Percentiles rank a stretch among this genome's conserved stretches.
Conservation (phyloP, 2,888 invertebrate genomes). For the Tolmerus cingulatus region DNA sequence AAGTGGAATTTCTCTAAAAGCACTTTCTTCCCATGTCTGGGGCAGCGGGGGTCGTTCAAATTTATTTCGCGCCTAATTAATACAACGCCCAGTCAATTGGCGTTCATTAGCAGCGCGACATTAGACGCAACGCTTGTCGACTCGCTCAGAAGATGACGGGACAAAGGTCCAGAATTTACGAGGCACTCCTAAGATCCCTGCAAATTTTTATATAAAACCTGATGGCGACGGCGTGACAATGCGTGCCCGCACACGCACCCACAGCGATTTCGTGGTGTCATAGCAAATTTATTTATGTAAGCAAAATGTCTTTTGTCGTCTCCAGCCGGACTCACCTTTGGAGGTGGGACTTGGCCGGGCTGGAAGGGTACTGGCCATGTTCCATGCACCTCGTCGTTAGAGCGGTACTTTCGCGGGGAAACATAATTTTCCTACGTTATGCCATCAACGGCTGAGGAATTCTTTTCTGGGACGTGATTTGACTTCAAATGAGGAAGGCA, state of each 20-base stretch:
- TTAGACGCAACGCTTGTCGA: not conserved
- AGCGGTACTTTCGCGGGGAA: not conserved
- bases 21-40: not conserved
- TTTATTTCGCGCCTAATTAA: not conserved
- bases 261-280: not conserved
- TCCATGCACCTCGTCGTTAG: not conserved
- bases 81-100: not conserved
- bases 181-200: not conserved
- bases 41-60: not conserved
- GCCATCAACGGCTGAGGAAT: not conserved
- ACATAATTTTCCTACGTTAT: not conserved
- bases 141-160: not conserved
- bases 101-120: not conserved
- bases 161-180: not conserved
- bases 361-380: not conserved
- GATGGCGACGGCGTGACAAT: not conserved
- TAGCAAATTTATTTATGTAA: not conserved
- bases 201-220: not conserved
- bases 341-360: not conserved
- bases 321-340: not conserved
- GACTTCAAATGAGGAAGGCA: not conserved
- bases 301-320: not conserved
- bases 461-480: constrained; percentile 7
- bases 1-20: not conserved
- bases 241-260: not conserved